A percentile compares a stretch with the other conserved stretches of the same genome.
Conservation (phyloP, 2,888 invertebrate genomes). For the Lumbricus terrestris region DNA sequence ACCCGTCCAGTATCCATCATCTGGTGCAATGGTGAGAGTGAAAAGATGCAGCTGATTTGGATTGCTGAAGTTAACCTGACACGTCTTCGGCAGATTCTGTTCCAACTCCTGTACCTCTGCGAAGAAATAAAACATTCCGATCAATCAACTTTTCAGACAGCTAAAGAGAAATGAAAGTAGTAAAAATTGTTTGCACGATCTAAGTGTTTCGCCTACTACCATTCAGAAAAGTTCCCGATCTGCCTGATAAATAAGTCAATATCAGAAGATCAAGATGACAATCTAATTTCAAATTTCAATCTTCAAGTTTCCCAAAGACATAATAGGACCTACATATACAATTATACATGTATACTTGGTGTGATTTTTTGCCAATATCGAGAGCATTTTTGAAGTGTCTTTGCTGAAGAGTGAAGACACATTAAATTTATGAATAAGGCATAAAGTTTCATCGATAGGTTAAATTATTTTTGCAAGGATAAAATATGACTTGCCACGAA, state of each 20-base stretch:
- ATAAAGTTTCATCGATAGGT: no score
- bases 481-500: constrained; percentile 73
- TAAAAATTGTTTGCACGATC: background rate
- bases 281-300: no score
- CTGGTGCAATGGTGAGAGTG: constrained; percentile 77
- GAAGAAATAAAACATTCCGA: background rate
- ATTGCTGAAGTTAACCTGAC: constrained; percentile 77
- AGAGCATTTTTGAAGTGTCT: no score
- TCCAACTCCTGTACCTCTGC: constrained; percentile 77
- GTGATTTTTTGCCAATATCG: no score
- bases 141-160: background rate
- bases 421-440: no score
- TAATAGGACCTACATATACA: no score
- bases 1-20: constrained; percentile 86
- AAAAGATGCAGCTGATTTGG: constrained; percentile 81
- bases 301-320: no score
- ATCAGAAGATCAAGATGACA: no score
- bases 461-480: background rate
- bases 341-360: no score
- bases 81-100: constrained; percentile 77
- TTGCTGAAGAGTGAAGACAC: no score
- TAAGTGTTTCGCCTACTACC: no score
- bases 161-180: background rate
- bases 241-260: no score
- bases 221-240: background rate